Evolutionary conservation across 1,140 invertebrate genomes (phyloP).

Genomic region (Drosophila busckii): DNA sequence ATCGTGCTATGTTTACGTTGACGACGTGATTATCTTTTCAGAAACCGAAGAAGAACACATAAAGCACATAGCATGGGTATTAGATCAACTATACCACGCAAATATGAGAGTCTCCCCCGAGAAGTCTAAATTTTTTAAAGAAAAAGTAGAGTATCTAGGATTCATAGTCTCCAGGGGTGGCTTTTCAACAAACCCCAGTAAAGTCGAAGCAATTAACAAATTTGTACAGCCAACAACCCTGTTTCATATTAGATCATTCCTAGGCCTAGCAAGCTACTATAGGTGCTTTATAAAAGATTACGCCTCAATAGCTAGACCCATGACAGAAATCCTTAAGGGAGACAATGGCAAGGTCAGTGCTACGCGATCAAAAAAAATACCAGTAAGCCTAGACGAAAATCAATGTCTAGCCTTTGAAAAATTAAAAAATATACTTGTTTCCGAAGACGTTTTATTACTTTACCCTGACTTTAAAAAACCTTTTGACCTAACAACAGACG

Average conservation of each 20-base stretch:
- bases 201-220: constrained; percentile 9
- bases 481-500: constrained; percentile 19
- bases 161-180: constrained; percentile 6
- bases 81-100: constrained; percentile 52
- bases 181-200: constrained; percentile 5
- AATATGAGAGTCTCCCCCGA: constrained; percentile 74
- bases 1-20: constrained; percentile 19
- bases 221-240: not conserved
- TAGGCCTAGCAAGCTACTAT: constrained; percentile 11
- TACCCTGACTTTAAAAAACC: constrained; percentile 17
- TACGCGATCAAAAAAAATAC: constrained; percentile 8
- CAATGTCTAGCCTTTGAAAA: constrained; percentile 8
- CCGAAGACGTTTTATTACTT: constrained; percentile 17
- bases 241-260: constrained; percentile 8
- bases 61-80: constrained; percentile 12
- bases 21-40: constrained; percentile 31
- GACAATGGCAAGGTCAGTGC: constrained; percentile 5
- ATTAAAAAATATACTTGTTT: constrained; percentile 16
- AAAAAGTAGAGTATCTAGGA: constrained; percentile 8
- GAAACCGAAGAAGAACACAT: constrained; percentile 14
- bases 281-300: constrained; percentile 6
- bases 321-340: constrained; percentile 7
- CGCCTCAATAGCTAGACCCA: constrained; percentile 6
- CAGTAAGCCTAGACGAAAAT: constrained; percentile 1
- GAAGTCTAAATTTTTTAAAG: constrained; percentile 45